Base-by-base conservation (phyloP, 2,888 invertebrate species). In the Timema cristinae region DNA sequence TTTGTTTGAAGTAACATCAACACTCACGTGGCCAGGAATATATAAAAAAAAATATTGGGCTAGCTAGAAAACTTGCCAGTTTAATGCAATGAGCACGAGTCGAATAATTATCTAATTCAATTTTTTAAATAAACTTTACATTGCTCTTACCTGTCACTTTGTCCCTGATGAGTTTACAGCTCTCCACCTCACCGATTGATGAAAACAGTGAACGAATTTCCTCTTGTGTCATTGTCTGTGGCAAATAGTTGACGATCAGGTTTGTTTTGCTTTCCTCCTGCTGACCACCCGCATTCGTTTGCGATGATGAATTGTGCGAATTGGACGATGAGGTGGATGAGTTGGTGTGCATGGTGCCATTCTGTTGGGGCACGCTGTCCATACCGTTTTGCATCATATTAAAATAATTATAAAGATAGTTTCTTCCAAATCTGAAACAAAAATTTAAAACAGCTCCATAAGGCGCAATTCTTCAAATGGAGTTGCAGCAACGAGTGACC, bases 181-280 rank as follows among this genome's bases (percentile, higher is more conserved):
- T 97, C 84, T 99, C 99, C 75, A 99, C 97, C 83, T 98, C 98
- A 73, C 99, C 99, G 81, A 99, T 97, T 83, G 95, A 96, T 72
- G 97, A 95, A 86, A 99, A 99, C 71, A 99, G 88, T 72, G 97
- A 95, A 76, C 98, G 89, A 77, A 99, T 98, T 85, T 98, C 98
- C 84, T 98, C 98, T 85, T 99, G 98, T 72, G 97, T 97, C 99
- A 99, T 99, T 79, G 95, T 97, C 87, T 99, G 99, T 75, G 99
- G 99, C 84, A 99, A 89, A 85, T 99, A 99, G 87, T 99, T 99
- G 81, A 99, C 98, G 84, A 99, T 99, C 78, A 99, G 90, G 86
- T 99, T 99, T 79, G 98, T 99, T 87, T 96, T 94, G 80, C 94
- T 95, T 86, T 97, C 96, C 85, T 94, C 93, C 80, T 91, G 90